Percentiles rank a stretch among this genome's conserved stretches.
These are phyloP conservation scores for Sycophila texana DNA, from an alignment of 2,888 invertebrate genomes.

Conservation along the genomic window DNA sequence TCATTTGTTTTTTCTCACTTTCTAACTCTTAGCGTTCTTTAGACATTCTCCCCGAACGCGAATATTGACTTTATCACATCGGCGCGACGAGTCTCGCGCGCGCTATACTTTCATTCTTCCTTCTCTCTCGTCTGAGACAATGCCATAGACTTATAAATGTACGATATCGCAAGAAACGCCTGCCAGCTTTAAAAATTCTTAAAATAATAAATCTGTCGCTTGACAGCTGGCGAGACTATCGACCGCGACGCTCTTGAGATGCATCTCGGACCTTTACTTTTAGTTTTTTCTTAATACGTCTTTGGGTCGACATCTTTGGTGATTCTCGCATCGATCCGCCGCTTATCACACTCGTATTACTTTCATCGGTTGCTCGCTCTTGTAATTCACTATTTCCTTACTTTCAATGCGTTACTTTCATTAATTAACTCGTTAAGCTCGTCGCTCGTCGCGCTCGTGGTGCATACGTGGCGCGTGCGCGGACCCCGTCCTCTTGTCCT, in stretches of 20 bases:
- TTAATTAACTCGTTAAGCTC: conserved; percentile 51
- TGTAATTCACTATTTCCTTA: conserved; percentile 34
- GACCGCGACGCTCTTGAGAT: conserved; percentile 27
- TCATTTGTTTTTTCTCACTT: conserved; percentile 12
- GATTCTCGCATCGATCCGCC: conserved; percentile 52
- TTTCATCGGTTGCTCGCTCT: conserved; percentile 44
- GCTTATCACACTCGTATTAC: conserved; percentile 14
- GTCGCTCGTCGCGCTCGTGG: conserved; percentile 36
- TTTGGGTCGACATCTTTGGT: conserved; percentile 71
- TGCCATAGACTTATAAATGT: conserved; percentile 51
- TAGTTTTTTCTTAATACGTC: conserved; percentile 55
- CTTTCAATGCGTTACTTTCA: conserved; percentile 47
- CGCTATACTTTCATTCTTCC: conserved; percentile 46
- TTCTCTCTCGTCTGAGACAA: conserved; percentile 7
- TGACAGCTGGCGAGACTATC: conserved; percentile 53
- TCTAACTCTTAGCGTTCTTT: background rate
- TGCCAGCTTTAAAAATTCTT: conserved; percentile 37
- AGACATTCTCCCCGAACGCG: conserved; percentile 15
- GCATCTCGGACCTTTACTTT: conserved; percentile 19
- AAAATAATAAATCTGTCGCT: conserved; percentile 49
- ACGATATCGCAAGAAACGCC: conserved; percentile 40
- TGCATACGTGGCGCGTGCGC: background rate
- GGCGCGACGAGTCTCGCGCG: conserved; percentile 36
- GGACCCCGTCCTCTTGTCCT: background rate
- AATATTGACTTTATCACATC: conserved; percentile 57